Evolutionary conservation across 2,113 vertebrate genomes (phyloP), one percentile per base, ranked within the genome.

Genomic region (Callionymus lyra): DNA sequence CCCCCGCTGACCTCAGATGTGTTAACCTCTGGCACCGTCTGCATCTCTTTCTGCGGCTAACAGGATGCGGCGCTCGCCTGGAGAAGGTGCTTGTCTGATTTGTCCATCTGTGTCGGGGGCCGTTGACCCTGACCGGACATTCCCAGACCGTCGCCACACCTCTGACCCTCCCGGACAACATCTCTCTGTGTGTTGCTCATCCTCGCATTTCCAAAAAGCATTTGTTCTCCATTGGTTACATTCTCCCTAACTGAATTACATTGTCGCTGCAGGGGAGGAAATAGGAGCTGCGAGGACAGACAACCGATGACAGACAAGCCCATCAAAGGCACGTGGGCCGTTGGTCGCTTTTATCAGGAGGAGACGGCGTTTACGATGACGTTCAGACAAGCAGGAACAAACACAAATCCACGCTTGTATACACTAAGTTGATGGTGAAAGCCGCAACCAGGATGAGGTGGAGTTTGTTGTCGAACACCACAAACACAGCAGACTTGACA

Each of bases 211-310:
- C 12, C 19, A 15, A 41, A 8, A 8, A 27, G 31, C 12, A 2
- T 53, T 52, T 47, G 37, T 39, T 53, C 50, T 63, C 34, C 47
- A 31, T 46, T 41, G 47, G 62, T 46, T 68, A 57, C 54, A 51
- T 77, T 77, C 38, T 65, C 47, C 15, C 15, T 70, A 74, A 76
- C 48, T 65, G 48, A 69, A 74, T 76, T 72, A 74, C 54, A 61
- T 36, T 9, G 34, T 55, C 15, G 44, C 79, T 50, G 46, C 40
- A 54, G 67, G 76, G 70, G 40, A 37, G 51, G 52, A 38, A 57
- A 60, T 63, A 63, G 14, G 57, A 71, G 57, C 37, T 18, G 13
- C 44, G 41, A 50, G 31, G 51, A 48, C 18, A 54, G 56, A 52
- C 61, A 38, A 50, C 66, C 68, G 55, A 12, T 69, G 61, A 43